Percentiles rank a stretch among this genome's conserved stretches.
Evolutionary conservation across 2,797 vertebrate species (phyloP).

Genomic region (Pipistrellus pipistrellus): DNA sequence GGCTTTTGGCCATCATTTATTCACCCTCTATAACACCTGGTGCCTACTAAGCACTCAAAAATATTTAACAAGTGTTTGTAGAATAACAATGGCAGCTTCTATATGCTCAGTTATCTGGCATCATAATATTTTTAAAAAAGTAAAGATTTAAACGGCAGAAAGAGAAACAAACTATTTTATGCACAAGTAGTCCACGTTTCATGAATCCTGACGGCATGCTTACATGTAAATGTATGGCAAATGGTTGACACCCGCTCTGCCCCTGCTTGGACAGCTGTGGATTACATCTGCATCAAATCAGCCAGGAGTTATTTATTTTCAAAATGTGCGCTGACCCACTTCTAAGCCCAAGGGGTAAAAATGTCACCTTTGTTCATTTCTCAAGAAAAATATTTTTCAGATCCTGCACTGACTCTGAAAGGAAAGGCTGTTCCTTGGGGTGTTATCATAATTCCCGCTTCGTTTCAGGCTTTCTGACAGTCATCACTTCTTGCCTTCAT

Average conservation of each 20-base stretch:
- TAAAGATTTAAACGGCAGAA: slow-evolving; percentile 22
- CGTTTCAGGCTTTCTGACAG: neutral
- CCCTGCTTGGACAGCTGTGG: slow-evolving; percentile 75
- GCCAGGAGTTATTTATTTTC: slow-evolving; percentile 70
- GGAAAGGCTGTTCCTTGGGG: slow-evolving; percentile 25
- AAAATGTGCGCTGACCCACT: slow-evolving; percentile 63
- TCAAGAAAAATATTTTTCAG: slow-evolving; percentile 80
- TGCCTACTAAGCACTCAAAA: neutral
- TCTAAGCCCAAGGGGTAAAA: slow-evolving; percentile 76
- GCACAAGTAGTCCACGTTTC: slow-evolving; percentile 21
- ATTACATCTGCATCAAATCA: slow-evolving; percentile 74
- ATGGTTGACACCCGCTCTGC: neutral
- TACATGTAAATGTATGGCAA: slow-evolving; percentile 52
- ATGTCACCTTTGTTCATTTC: slow-evolving; percentile 81
- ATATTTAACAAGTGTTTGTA: neutral
- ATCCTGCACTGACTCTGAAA: slow-evolving; percentile 21
- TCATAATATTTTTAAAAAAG: neutral
- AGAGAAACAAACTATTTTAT: slow-evolving; percentile 40
- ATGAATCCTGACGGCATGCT: slow-evolving; percentile 42
- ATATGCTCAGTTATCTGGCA: neutral
- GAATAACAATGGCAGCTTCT: neutral
- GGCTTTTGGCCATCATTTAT: neutral
- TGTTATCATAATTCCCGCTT: neutral
- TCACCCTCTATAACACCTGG: neutral
- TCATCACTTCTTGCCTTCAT: neutral